These are phyloP conservation scores for Tapera naevia DNA, from an alignment of 2,797 vertebrate genomes.

Conservation along the genomic window DNA sequence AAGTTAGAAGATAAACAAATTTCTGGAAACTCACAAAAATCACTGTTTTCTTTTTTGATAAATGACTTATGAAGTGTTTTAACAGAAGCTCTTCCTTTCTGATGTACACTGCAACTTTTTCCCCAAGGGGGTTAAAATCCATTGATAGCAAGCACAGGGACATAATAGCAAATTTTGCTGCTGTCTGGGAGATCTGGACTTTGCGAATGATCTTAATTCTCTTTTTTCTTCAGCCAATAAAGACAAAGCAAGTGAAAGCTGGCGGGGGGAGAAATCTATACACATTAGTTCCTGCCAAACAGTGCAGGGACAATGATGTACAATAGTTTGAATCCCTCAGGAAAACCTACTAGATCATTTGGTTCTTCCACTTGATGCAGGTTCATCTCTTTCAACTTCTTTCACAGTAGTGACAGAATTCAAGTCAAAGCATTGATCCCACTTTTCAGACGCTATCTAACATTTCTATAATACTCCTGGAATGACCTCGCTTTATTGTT, in stretches of 20 bases:
- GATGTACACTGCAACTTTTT: background rate
- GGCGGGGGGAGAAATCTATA: background rate
- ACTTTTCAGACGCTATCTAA: background rate
- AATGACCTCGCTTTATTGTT: background rate
- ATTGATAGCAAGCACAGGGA: background rate
- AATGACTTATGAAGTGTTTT: background rate
- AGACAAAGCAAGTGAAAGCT: background rate
- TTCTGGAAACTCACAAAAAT: constrained; percentile 16
- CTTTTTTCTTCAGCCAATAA: background rate
- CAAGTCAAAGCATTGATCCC: background rate
- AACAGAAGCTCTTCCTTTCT: constrained; percentile 19
- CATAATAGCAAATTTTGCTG: background rate
- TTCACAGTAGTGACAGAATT: background rate
- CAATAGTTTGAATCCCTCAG: background rate
- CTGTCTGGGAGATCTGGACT: background rate
- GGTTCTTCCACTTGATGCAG: background rate
- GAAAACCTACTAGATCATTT: background rate
- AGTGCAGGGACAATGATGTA: background rate
- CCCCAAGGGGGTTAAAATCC: background rate
- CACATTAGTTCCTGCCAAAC: background rate
- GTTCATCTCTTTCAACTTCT: background rate
- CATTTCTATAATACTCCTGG: background rate
- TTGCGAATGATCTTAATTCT: background rate
- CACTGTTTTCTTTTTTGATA: background rate
- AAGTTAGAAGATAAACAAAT: constrained; percentile 36